Conservation (phyloP, 1,140 invertebrate species). For the Epicauta chinensis region DNA sequence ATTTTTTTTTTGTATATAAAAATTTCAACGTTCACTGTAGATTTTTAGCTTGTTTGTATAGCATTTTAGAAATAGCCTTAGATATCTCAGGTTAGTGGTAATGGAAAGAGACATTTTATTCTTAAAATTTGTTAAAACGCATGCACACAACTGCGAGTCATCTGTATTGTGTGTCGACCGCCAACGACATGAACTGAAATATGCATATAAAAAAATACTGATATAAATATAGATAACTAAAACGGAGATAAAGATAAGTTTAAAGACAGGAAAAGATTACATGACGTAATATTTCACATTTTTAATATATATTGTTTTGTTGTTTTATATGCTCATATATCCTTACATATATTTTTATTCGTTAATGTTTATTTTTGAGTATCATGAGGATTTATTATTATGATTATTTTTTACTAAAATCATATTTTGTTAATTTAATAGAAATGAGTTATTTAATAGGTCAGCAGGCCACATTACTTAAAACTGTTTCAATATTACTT, state of each 20-base stretch:
- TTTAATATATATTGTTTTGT: not conserved
- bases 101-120: constrained; percentile 38
- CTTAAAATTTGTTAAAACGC: constrained; percentile 35
- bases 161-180: constrained; percentile 40
- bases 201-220: not conserved
- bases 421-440: too few relatives aligned
- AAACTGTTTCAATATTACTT: not conserved
- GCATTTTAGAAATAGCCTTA: constrained; percentile 41
- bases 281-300: constrained; percentile 4
- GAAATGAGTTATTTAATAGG: not conserved
- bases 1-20: constrained; percentile 43
- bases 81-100: constrained; percentile 41
- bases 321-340: not conserved
- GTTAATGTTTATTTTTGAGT: constrained; percentile 2
- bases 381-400: too few relatives aligned
- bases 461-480: constrained; percentile 18
- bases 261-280: constrained; percentile 3
- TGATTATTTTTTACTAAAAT: too few relatives aligned
- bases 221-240: too few relatives aligned
- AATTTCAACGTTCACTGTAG: constrained; percentile 41
- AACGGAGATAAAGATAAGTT: not conserved
- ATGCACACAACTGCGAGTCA: constrained; percentile 40
- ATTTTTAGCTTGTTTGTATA: constrained; percentile 41
- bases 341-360: constrained; percentile 2
- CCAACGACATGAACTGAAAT: constrained; percentile 29